Conservation (phyloP, 1,140 invertebrate species). For the Bursaphelenchus mucronatus region DNA sequence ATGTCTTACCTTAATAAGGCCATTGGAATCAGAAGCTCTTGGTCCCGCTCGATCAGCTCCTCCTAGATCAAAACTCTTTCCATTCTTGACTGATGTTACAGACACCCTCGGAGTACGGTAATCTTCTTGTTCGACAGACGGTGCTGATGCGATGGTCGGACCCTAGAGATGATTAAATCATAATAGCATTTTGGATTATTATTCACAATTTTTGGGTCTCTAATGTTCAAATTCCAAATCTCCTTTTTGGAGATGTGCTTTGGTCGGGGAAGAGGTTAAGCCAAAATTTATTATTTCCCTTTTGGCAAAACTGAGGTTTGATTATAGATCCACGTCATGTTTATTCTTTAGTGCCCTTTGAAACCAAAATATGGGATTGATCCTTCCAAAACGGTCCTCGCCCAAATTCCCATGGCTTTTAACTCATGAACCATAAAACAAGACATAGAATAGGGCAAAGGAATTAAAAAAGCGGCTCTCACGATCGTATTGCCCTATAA, state of each 20-base stretch:
- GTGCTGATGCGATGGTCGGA: constrained; percentile 57
- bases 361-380: no score
- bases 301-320: no score
- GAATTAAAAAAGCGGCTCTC: background rate
- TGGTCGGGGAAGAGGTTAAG: no score
- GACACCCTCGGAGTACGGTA: constrained; percentile 59
- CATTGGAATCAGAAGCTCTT: constrained; percentile 50
- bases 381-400: no score
- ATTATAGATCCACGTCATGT: no score
- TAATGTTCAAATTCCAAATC: no score
- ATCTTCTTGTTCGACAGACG: constrained; percentile 59
- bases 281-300: no score
- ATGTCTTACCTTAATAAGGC: constrained; percentile 54
- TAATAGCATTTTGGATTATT: constrained; percentile 10
- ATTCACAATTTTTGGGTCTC: background rate
- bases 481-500: background rate
- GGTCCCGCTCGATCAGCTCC: constrained; percentile 12
- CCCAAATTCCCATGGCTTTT: no score
- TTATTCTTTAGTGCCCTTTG: no score
- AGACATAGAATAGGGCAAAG: background rate
- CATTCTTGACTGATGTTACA: constrained; percentile 50
- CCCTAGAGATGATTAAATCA: constrained; percentile 39
- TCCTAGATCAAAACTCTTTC: constrained; percentile 58
- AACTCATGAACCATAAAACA: background rate
- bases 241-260: no score